Evolutionary conservation across 2,888 invertebrate genomes (phyloP).

Genomic region (Eilema griseolum): DNA sequence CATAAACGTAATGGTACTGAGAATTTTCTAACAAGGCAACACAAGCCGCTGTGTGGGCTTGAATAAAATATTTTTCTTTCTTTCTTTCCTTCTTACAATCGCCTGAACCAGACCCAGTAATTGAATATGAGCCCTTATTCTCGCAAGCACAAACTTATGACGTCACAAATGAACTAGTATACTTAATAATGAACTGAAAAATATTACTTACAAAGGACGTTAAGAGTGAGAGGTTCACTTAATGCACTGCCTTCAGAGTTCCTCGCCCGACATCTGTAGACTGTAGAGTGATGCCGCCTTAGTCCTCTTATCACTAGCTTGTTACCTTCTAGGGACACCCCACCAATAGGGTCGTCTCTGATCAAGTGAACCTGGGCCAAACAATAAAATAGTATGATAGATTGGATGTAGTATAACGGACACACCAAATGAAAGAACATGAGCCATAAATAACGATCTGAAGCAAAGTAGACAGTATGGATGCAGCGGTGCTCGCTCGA

Average conservation of each 20-base stretch:
- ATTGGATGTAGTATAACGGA: neutral
- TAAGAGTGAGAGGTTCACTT: conserved; percentile 91
- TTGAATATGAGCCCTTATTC: no score
- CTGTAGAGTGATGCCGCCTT: conserved; percentile 90
- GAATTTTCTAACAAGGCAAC: neutral
- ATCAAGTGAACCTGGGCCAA: conserved; percentile 88
- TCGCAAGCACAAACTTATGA: neutral
- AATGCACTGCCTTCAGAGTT: conserved; percentile 93
- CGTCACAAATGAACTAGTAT: neutral
- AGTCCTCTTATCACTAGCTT: conserved; percentile 90
- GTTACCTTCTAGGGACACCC: conserved; percentile 89
- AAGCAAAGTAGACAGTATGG: no score
- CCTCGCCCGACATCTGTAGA: conserved; percentile 93
- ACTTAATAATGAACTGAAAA: neutral
- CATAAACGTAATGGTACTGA: neutral
- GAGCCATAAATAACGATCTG: no score
- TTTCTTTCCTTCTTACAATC: no score
- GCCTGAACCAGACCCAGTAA: neutral
- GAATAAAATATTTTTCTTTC: no score
- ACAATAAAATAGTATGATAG: conserved; percentile 10
- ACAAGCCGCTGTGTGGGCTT: no score
- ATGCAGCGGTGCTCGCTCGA: no score
- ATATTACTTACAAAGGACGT: conserved; percentile 92
- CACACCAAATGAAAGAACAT: neutral
- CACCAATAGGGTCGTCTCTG: conserved; percentile 89